Conservation (phyloP, 2,113 vertebrate species). For the Forbesichthys papilliferus region DNA sequence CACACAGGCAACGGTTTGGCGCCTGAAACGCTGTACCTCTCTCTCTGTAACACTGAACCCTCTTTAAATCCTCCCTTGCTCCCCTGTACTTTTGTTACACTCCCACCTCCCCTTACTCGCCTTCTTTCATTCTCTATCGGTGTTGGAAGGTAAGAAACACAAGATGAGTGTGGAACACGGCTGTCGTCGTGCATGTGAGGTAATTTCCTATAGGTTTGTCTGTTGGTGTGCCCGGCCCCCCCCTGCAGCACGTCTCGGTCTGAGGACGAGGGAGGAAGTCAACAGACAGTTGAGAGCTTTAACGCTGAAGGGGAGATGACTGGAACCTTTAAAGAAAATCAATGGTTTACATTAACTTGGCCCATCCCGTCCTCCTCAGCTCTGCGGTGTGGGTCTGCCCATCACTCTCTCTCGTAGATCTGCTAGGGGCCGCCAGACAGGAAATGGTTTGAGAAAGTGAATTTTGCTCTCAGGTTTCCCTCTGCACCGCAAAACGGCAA, state of each 20-base stretch:
- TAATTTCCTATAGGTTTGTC: conserved; percentile 22
- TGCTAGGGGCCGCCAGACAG: conserved; percentile 62
- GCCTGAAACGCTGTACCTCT: conserved; percentile 52
- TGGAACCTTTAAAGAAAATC: conserved; percentile 70
- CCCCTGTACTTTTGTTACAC: conserved; percentile 26
- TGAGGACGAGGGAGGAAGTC: conserved; percentile 31
- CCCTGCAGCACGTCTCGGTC: not conserved
- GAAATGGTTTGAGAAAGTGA: conserved; percentile 71
- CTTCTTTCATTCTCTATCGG: conserved; percentile 51
- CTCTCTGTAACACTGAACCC: conserved; percentile 58
- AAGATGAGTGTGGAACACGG: conserved; percentile 31
- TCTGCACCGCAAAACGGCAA: conserved; percentile 53
- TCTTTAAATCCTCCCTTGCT: conserved; percentile 47
- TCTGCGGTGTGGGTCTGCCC: conserved; percentile 57
- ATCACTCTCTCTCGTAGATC: conserved; percentile 55
- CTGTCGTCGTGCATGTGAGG: conserved; percentile 15
- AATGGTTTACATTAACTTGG: conserved; percentile 72
- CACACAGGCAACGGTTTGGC: conserved; percentile 57
- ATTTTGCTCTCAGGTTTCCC: conserved; percentile 69
- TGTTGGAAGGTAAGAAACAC: conserved; percentile 77
- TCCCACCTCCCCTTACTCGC: conserved; percentile 40
- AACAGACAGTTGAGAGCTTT: conserved; percentile 46
- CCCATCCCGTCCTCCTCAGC: conserved; percentile 60
- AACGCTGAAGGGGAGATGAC: conserved; percentile 54
- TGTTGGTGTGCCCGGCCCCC: not conserved